Conservation (phyloP, 1,140 invertebrate species). For the Laodelphax striatellus region DNA sequence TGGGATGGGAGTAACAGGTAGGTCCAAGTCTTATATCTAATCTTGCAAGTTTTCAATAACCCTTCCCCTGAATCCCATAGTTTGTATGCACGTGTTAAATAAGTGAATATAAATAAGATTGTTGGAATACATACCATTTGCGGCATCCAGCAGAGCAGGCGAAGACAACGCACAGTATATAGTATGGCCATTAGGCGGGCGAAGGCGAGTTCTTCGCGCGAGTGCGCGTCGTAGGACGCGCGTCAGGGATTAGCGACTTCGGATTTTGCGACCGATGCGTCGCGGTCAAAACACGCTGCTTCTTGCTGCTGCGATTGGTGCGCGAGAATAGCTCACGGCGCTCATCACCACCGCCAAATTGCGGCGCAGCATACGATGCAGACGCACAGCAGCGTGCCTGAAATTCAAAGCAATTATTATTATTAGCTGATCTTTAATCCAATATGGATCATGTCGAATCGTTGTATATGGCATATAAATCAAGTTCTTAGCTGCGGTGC, state of each 20-base stretch:
- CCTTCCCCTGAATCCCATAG: too few relatives aligned
- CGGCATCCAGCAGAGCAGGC: constrained; percentile 75
- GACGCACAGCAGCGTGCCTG: constrained; percentile 58
- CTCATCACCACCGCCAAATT: constrained; percentile 68
- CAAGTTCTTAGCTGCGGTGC: too few relatives aligned
- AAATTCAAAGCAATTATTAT: constrained; percentile 9
- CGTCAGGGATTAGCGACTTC: constrained; percentile 20
- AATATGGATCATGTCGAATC: too few relatives aligned
- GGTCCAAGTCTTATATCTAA: too few relatives aligned
- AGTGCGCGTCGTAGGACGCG: constrained; percentile 34
- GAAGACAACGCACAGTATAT: constrained; percentile 66
- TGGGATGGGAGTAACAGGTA: too few relatives aligned
- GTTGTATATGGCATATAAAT: too few relatives aligned
- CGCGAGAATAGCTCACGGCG: constrained; percentile 41
- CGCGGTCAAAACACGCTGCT: constrained; percentile 18
- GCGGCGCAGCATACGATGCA: constrained; percentile 68
- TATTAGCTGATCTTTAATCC: too few relatives aligned
- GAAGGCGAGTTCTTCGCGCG: constrained; percentile 69
- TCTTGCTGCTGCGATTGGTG: constrained; percentile 7
- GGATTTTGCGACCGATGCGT: constrained; percentile 22
- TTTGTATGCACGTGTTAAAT: too few relatives aligned
- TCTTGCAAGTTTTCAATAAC: too few relatives aligned
- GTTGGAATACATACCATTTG: constrained; percentile 58
- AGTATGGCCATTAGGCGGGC: constrained; percentile 70
- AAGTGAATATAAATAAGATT: too few relatives aligned